Evolutionary conservation across 2,888 invertebrate genomes (phyloP).

Genomic region (Arge pagana): DNA sequence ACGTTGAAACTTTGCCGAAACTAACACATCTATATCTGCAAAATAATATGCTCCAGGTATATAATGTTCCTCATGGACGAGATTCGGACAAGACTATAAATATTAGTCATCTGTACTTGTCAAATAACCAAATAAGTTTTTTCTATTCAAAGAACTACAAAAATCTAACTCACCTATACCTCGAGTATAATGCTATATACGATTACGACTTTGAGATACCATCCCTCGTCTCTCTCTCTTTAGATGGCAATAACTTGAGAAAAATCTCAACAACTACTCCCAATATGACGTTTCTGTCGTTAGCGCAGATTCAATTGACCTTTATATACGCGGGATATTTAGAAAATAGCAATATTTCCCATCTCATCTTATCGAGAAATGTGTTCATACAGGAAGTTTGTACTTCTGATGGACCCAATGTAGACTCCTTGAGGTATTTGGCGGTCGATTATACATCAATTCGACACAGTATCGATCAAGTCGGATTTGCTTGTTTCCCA

Average conservation of each 20-base stretch:
- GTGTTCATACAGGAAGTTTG: not conserved
- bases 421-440: not conserved
- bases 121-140: too few relatives aligned
- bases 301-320: not conserved
- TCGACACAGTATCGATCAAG: not conserved
- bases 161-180: not conserved
- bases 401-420: not conserved
- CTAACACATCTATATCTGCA: not conserved
- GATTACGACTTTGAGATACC: not conserved
- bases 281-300: not conserved
- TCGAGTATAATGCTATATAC: not conserved
- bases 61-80: not conserved
- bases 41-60: not conserved
- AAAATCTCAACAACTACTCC: not conserved
- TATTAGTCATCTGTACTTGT: not conserved
- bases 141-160: too few relatives aligned
- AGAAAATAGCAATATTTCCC: not conserved
- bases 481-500: too few relatives aligned
- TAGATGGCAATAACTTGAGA: not conserved
- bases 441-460: conserved; percentile 1
- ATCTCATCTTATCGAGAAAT: not conserved
- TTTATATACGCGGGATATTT: not conserved
- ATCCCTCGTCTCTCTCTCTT: not conserved
- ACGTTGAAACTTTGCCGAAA: not conserved
- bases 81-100: too few relatives aligned